Base-by-base conservation (phyloP, 2,113 vertebrate genomes). In the Platysternon megacephalum region DNA sequence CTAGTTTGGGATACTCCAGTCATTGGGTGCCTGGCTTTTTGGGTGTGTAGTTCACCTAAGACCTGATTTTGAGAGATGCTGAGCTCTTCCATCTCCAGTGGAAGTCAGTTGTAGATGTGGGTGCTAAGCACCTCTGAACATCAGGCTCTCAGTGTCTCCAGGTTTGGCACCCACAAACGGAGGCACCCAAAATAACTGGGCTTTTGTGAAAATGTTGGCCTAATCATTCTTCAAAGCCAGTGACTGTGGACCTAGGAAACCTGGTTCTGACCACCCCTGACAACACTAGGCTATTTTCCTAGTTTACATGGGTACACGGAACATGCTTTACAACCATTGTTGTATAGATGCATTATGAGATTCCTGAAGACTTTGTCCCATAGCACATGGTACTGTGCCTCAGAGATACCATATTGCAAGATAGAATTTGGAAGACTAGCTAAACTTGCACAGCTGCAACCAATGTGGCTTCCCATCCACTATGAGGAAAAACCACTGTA, bases 101-200 rank as follows among this genome's bases (percentile, higher is more conserved):
- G 56, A 53, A 53, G 52, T 53, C 26, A 28, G 26, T 56, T 24
- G 55, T 14, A 65, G 32, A 74, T 11, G 39, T 42, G 72, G 72
- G 21, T 42, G 22, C 19, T 42, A 9, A 42, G 10, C n/a, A 74
- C 39, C 39, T 24, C 39, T 74, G 39, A 74, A 42, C n/a, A 42
- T 24, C n/a, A 39, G 56, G 12, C 56, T 61, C 61, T 35, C 61
- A 8, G n/a, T 39, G 72, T 42, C 72, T 74, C 21, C 16, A 26
- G 2, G 14, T 35, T 46, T 22, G 19, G 29, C 24, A 83, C 6
- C 52, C 10, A 7, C 0, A 0, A 80, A 68, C 1, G 26, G 19
- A 3, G 28, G 32, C 13, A 46, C 82, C 39, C 5, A 52, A 82
- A 80, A 32, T 13, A 61, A 61, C 28, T 32, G 12, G 29, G 58